Percentiles rank a stretch among this genome's conserved stretches.
These are phyloP conservation scores for Tonatia bakeri DNA, from an alignment of 2,113 vertebrate genomes.

Conservation along the genomic window DNA sequence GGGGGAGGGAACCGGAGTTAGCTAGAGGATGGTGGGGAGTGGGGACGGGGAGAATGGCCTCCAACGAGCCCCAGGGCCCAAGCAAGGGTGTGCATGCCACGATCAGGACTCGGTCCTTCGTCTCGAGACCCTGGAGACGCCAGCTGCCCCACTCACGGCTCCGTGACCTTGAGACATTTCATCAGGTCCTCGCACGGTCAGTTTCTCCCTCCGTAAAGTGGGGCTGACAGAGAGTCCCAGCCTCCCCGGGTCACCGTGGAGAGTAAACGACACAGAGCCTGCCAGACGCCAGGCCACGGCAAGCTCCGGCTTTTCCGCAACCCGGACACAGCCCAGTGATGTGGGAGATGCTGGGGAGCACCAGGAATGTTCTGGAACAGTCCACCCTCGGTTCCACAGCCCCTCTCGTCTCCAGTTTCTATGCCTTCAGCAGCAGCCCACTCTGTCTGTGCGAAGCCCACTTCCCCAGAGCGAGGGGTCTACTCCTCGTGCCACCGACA, in stretches of 20 bases:
- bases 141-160: neutral
- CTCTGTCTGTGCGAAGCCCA: neutral
- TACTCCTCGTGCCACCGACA: neutral
- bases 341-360: neutral
- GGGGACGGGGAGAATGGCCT: neutral
- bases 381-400: neutral
- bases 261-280: neutral
- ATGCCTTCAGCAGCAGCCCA: neutral
- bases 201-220: neutral
- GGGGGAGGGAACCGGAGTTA: neutral
- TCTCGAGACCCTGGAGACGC: neutral
- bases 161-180: neutral
- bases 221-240: neutral
- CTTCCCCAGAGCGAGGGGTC: neutral
- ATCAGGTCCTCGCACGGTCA: neutral
- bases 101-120: neutral
- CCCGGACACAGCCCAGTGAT: neutral
- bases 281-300: too few relatives aligned
- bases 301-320: neutral
- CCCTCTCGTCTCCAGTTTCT: neutral
- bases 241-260: too few relatives aligned
- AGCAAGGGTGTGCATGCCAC: fast-evolving
- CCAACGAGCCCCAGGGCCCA: fast-evolving
- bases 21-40: too few relatives aligned
- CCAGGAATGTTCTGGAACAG: neutral